Conservation (phyloP, 1,140 invertebrate species). For the Brachystomella parvula region DNA sequence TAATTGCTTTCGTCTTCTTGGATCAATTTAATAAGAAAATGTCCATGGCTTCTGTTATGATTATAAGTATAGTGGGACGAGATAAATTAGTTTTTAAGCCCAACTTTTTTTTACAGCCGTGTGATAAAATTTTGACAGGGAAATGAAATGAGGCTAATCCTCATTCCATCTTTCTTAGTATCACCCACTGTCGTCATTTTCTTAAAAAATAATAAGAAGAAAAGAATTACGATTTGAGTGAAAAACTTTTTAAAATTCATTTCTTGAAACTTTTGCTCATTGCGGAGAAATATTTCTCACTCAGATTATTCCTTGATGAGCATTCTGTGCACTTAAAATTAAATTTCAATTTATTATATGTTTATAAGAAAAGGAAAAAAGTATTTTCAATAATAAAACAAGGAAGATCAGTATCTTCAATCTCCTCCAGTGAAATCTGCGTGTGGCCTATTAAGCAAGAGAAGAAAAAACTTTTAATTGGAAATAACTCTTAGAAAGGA, state of each 20-base stretch:
- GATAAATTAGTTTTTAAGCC: background rate
- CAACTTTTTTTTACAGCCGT: background rate
- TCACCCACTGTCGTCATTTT: too few species aligned
- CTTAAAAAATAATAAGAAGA: too few species aligned
- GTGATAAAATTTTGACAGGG: background rate
- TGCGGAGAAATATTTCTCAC: too few species aligned
- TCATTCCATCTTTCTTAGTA: background rate
- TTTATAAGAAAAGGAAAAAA: too few species aligned
- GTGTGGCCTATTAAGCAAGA: constrained; percentile 28
- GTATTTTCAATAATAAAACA: background rate
- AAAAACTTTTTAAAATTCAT: too few species aligned
- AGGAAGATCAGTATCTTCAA: background rate
- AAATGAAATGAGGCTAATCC: background rate
- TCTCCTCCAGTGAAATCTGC: constrained; percentile 2
- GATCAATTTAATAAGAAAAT: background rate
- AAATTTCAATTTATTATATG: background rate
- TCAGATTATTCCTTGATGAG: background rate
- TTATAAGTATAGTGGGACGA: background rate
- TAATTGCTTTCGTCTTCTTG: background rate
- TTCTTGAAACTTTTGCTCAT: too few species aligned
- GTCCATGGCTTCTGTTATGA: background rate
- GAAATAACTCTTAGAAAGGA: constrained; percentile 2
- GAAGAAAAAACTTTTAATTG: constrained; percentile 21
- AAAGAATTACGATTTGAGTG: too few species aligned
- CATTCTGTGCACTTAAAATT: background rate